Evolutionary conservation across 1,140 invertebrate genomes (phyloP).

Genomic region (Temnothorax curvispinosus): DNA sequence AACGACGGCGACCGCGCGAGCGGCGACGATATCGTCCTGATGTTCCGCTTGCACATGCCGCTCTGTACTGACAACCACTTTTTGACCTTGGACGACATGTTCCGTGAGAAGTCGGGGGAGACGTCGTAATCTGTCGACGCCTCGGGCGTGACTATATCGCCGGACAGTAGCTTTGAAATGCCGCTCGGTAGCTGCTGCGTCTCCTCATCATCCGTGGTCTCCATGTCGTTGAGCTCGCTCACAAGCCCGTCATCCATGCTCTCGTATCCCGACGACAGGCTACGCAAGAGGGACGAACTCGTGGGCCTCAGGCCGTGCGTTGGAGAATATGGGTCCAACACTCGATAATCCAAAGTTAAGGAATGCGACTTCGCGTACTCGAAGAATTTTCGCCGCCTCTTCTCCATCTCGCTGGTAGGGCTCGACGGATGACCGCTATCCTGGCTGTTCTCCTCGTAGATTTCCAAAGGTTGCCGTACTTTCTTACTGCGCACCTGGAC

Average conservation of each 20-base stretch:
- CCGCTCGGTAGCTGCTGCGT: conserved; percentile 73
- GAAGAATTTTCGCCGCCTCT: background rate
- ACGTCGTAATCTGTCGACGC: conserved; percentile 72
- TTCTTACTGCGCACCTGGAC: conserved; percentile 53
- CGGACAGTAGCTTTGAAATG: conserved; percentile 78
- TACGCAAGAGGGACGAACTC: conserved; percentile 82
- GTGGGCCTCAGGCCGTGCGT: background rate
- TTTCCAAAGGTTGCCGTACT: conserved; percentile 79
- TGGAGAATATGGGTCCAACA: background rate
- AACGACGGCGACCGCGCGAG: conserved; percentile 65
- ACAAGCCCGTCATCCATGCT: conserved; percentile 89
- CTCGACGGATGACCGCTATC: conserved; percentile 87
- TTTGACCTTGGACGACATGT: conserved; percentile 73
- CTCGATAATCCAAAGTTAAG: too few species aligned
- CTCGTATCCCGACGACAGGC: conserved; percentile 87
- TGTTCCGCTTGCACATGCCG: background rate
- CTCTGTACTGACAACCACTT: background rate
- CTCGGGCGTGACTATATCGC: conserved; percentile 73
- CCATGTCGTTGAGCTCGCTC: conserved; percentile 89
- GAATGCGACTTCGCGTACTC: too few species aligned
- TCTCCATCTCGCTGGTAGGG: conserved; percentile 62
- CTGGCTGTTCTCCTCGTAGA: conserved; percentile 87
- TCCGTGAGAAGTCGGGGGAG: conserved; percentile 78
- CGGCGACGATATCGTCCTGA: background rate
- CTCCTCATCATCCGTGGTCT: conserved; percentile 83